A percentile compares a stretch with the other conserved stretches of the same genome.
Conservation (phyloP, 2,113 vertebrate genomes). For the Oncorhynchus tshawytscha region DNA sequence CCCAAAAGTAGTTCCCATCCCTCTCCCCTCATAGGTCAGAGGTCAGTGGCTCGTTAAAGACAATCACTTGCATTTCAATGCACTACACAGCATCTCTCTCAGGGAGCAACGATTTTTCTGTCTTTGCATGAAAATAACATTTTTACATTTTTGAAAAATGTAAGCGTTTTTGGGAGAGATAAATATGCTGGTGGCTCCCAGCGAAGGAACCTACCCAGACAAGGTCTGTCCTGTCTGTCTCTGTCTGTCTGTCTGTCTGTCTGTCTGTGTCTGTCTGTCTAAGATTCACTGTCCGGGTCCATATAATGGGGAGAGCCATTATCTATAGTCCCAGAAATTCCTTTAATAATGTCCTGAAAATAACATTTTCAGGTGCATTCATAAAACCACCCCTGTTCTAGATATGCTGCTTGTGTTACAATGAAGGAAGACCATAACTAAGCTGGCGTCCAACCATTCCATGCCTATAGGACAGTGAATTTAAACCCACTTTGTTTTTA, state of each 20-base stretch:
- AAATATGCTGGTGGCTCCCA: conserved; percentile 56
- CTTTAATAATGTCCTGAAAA: not conserved
- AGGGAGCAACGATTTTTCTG: conserved; percentile 73
- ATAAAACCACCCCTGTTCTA: conserved; percentile 13
- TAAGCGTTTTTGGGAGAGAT: conserved; percentile 62
- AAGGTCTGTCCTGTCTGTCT: conserved; percentile 64
- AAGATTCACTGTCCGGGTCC: conserved; percentile 74
- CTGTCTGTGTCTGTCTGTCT: not conserved
- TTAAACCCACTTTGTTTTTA: conserved; percentile 54
- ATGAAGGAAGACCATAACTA: conserved; percentile 50
- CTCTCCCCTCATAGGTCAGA: conserved; percentile 45
- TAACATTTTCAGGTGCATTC: conserved; percentile 28
- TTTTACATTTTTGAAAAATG: conserved; percentile 71
- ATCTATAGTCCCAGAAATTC: conserved; percentile 12
- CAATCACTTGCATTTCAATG: conserved; percentile 72
- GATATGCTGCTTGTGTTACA: conserved; percentile 66
- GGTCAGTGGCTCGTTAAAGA: conserved; percentile 61
- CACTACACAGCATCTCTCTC: conserved; percentile 71
- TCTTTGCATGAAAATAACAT: conserved; percentile 74
- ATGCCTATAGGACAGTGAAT: conserved; percentile 62
- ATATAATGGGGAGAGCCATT: conserved; percentile 42
- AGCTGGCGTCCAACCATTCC: conserved; percentile 51
- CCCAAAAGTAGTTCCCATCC: not conserved
- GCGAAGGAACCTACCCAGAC: conserved; percentile 78
- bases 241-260: no score